These are phyloP conservation scores for Hemitrygon akajei DNA, from an alignment of 2,797 vertebrate genomes.

Conservation along the genomic window DNA sequence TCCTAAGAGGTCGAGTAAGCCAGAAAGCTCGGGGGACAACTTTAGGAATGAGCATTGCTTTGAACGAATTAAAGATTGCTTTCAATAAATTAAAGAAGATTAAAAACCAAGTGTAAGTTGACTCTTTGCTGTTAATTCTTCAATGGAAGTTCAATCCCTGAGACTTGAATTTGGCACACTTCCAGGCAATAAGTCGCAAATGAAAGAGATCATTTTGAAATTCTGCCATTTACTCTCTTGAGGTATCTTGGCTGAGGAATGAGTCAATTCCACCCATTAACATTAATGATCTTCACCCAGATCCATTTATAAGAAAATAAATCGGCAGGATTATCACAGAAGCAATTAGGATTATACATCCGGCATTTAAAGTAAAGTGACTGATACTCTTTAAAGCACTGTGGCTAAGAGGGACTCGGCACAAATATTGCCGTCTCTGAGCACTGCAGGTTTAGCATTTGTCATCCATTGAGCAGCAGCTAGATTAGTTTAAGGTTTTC, in stretches of 20 bases:
- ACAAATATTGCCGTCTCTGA: too few relatives aligned
- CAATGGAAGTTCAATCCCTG: background rate
- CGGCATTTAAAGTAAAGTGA: background rate
- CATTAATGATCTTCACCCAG: background rate
- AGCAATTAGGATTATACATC: background rate
- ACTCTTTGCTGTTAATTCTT: background rate
- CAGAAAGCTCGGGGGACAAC: too few relatives aligned
- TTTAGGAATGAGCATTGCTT: too few relatives aligned
- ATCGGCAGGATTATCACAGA: background rate
- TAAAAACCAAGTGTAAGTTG: background rate
- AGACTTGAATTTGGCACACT: background rate
- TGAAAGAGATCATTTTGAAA: background rate
- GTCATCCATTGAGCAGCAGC: too few relatives aligned
- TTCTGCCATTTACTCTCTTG: background rate
- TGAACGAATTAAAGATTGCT: too few relatives aligned
- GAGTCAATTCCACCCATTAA: background rate
- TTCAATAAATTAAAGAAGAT: too few relatives aligned
- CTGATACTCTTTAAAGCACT: background rate
- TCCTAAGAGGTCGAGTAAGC: too few relatives aligned
- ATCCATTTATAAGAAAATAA: background rate
- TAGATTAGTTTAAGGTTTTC: background rate
- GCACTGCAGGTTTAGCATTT: too few relatives aligned
- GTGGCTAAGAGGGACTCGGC: background rate
- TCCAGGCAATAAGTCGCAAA: background rate
- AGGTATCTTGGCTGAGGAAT: background rate